Evolutionary conservation across 1,140 invertebrate genomes (phyloP).

Genomic region (Camponotus floridanus): DNA sequence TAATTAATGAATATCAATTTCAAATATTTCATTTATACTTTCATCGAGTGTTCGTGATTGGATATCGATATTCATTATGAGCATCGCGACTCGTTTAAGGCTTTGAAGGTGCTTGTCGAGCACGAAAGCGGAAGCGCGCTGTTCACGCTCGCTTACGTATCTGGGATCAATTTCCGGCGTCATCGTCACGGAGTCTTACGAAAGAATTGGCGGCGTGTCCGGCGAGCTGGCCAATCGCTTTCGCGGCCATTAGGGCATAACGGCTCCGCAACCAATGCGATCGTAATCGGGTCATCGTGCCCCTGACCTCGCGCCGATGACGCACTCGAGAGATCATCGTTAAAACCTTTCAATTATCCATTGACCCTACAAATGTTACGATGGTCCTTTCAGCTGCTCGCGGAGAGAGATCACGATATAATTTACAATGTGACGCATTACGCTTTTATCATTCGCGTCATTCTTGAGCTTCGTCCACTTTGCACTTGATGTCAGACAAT

Average conservation of each 20-base stretch:
- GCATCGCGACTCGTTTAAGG: background rate
- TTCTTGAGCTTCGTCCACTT: slow-evolving; percentile 15
- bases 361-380: slow-evolving; percentile 71
- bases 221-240: slow-evolving; percentile 50
- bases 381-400: slow-evolving; percentile 37
- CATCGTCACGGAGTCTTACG: slow-evolving; percentile 14
- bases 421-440: slow-evolving; percentile 45
- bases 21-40: background rate
- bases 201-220: slow-evolving; percentile 45
- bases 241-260: slow-evolving; percentile 49
- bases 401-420: background rate
- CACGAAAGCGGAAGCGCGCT: slow-evolving; percentile 33
- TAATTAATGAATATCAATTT: background rate
- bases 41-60: background rate
- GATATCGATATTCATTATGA: background rate
- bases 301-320: slow-evolving; percentile 77
- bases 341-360: slow-evolving; percentile 73
- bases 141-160: slow-evolving; percentile 43
- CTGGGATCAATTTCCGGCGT: slow-evolving; percentile 51
- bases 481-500: background rate
- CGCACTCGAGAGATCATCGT: slow-evolving; percentile 70
- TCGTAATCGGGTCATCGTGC: slow-evolving; percentile 71
- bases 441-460: slow-evolving; percentile 12
- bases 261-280: slow-evolving; percentile 58
- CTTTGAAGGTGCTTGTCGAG: background rate